Evolutionary conservation across 2,888 invertebrate genomes (phyloP).

Genomic region (Drosophila ezoana): DNA sequence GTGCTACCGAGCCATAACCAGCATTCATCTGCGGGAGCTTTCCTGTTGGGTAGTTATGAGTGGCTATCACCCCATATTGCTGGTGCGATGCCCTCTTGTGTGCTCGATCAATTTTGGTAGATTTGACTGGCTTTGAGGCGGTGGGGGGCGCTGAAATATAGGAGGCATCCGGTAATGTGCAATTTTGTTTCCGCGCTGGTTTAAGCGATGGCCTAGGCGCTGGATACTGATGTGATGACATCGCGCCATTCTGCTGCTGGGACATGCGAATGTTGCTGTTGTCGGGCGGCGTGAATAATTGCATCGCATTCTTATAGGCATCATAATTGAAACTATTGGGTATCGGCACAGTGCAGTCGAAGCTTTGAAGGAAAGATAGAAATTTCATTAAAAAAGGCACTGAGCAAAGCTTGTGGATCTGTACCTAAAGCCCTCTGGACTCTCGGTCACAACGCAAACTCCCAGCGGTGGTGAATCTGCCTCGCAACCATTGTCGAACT

Average conservation of each 20-base stretch:
- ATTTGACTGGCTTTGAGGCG: not conserved
- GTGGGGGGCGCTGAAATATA: not conserved
- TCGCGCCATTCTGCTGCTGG: not conserved
- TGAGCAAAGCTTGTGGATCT: not conserved
- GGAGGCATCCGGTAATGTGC: not conserved
- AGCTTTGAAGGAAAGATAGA: constrained; percentile 16
- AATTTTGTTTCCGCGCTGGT: not conserved
- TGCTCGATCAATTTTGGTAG: not conserved
- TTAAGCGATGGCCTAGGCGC: not conserved
- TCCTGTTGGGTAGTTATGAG: not conserved
- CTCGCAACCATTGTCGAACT: constrained; percentile 4
- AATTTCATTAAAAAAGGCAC: not conserved
- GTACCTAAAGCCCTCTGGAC: constrained; percentile 60
- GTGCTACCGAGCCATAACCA: no score
- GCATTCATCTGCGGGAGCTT: not conserved
- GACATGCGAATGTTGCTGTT: not conserved
- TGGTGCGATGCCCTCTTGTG: not conserved
- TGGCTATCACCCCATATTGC: not conserved
- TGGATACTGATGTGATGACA: not conserved
- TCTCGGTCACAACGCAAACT: constrained; percentile 61
- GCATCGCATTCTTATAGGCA: constrained; percentile 21
- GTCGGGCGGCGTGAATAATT: not conserved
- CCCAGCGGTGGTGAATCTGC: constrained; percentile 39
- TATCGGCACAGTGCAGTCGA: constrained; percentile 62
- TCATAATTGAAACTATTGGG: constrained; percentile 52